Base-by-base conservation (phyloP, 2,797 vertebrate species). In the Neomorphus geoffroyi region DNA sequence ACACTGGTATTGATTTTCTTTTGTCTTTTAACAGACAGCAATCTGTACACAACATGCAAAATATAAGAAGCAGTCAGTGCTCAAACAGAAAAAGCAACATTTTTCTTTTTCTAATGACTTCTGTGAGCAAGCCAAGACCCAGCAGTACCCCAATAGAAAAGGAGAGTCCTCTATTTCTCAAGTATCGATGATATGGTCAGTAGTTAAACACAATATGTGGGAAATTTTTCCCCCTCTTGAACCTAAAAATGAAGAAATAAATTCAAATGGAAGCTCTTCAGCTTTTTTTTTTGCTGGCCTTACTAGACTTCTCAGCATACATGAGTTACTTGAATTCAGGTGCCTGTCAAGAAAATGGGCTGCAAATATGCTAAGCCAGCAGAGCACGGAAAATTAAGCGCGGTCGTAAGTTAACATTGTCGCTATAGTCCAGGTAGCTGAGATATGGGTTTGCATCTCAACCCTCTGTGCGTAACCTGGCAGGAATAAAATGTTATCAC, bases 1-100 rank as follows among this genome's bases (percentile, higher is more conserved):
- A 69, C 58, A 79, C 62, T 60, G 69, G 7, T 22, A 96, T 93
- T 95, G 96, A 96, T 96, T 95, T 96, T 90, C 62, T 64, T 94
- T 91, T 93, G 83, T 90, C 82, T 89, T 94, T 88, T 77, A 87
- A 85, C 71, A 73, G 65, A 74, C 58, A 86, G 72, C 54, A 94
- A 90, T 57, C 80, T 93, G 26, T 84, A 80, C 66, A 85, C 41
- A 85, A 60, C 21, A 81, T 37, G 48, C 70, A 30, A 89, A 90
- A 91, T 90, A 66, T 39, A 94, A 67, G 53, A 91, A 93, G 71
- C 43, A 88, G 54, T n/a, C 48, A 56, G n/a, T 46, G 60, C 58
- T 75, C 60, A 60, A 91, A 70, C 19, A 72, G 39, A 57, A 88
- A 93, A 95, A 93, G 80, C 80, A 82, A 94, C 86, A 43, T 69